phyloP scores from a whole-genome alignment of 2,113 vertebrate genomes.

The Leptocoma aspasia region DNA sequence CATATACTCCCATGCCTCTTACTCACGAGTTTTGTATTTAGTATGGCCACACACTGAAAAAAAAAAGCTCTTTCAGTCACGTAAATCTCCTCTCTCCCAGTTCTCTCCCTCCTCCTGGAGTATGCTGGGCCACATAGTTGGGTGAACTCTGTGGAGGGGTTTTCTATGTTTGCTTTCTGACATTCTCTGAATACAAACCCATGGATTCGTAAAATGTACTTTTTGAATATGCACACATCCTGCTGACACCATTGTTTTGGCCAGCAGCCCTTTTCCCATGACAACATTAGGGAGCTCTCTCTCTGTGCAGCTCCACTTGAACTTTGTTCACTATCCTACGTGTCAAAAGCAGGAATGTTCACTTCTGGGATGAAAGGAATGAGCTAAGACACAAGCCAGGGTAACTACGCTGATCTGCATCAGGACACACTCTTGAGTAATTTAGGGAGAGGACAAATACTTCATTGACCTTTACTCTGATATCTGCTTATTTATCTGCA shows the following conservation, averaged over 20 bases:
- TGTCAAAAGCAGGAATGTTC: neutral
- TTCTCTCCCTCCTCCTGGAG: neutral
- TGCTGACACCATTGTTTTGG: slow-evolving; percentile 11
- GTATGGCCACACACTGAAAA: neutral
- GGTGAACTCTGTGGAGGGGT: neutral
- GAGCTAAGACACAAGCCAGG: neutral
- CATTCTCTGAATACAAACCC: neutral
- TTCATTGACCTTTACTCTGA: slow-evolving; percentile 51
- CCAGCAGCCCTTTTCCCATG: slow-evolving; percentile 6
- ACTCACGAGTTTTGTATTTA: neutral
- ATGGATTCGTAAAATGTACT: neutral
- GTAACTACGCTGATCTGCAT: neutral
- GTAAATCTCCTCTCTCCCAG: neutral
- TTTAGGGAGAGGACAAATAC: slow-evolving; percentile 23
- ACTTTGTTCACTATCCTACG: neutral
- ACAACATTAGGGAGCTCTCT: neutral
- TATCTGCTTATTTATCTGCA: slow-evolving; percentile 41
- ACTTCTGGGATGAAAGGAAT: neutral
- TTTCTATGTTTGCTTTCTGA: neutral
- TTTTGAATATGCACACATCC: neutral
- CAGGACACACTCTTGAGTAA: slow-evolving; percentile 17
- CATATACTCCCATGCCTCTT: neutral
- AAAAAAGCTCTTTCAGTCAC: neutral
- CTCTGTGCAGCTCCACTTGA: neutral
- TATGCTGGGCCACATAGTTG: neutral